phyloP scores from a whole-genome alignment of 1,140 invertebrate species.

The Drosophila tani region DNA sequence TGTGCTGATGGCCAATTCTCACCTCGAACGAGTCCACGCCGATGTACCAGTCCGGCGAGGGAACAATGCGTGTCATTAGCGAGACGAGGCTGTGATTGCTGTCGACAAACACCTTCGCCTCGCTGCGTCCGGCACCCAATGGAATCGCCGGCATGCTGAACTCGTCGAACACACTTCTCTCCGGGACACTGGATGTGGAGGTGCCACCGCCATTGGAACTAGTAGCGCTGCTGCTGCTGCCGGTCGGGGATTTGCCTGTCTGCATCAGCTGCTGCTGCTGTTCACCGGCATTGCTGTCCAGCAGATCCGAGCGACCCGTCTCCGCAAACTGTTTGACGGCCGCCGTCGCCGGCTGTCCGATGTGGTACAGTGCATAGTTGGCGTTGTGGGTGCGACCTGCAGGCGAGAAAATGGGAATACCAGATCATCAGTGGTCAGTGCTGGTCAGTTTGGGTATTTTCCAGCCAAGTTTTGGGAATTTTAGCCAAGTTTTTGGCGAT shows the following conservation, averaged over 20 bases:
- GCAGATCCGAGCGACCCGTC: slow-evolving; percentile 89
- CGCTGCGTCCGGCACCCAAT: slow-evolving; percentile 91
- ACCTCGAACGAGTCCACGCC: slow-evolving; percentile 95
- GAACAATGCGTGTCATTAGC: slow-evolving; percentile 93
- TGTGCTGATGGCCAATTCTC: slow-evolving; percentile 18
- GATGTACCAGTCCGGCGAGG: slow-evolving; percentile 99
- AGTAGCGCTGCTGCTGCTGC: not conserved
- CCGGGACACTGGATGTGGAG: slow-evolving; percentile 18
- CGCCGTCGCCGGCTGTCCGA: slow-evolving; percentile 90
- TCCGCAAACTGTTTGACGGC: slow-evolving; percentile 94
- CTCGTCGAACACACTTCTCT: slow-evolving; percentile 89
- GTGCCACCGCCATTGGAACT: not conserved
- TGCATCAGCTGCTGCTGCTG: slow-evolving; percentile 77
- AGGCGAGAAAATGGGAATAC: slow-evolving; percentile 13
- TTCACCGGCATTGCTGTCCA: slow-evolving; percentile 87
- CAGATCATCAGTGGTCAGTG: slow-evolving; percentile 22
- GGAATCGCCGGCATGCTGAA: slow-evolving; percentile 92
- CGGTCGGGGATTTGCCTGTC: slow-evolving; percentile 34
- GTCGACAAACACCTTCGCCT: slow-evolving; percentile 95
- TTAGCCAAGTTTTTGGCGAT: not conserved
- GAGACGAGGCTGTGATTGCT: slow-evolving; percentile 96
- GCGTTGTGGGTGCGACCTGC: slow-evolving; percentile 94
- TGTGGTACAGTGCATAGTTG: slow-evolving; percentile 91
- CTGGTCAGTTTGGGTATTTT: not conserved
- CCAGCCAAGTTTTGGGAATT: not conserved